Evolutionary conservation across 2,888 invertebrate species (phyloP).

Genomic region (Ochropleura plecta): DNA sequence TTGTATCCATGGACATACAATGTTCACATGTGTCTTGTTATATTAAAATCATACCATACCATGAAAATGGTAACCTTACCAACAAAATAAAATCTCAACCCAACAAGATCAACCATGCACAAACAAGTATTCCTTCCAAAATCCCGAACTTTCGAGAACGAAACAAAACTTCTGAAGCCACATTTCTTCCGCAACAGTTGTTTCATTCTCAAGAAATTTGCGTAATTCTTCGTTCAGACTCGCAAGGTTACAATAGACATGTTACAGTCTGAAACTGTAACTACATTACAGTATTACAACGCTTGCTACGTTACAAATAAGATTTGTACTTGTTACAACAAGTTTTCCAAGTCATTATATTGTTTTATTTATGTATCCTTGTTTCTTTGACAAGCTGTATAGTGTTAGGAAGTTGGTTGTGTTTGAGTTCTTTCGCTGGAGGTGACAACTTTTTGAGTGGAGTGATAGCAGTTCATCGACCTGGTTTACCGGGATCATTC

Average conservation of each 20-base stretch:
- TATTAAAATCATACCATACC: too few species aligned
- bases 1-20: too few species aligned
- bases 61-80: too few species aligned
- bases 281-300: conserved; percentile 47
- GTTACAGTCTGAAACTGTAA: conserved; percentile 53
- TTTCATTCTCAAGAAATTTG: conserved; percentile 50
- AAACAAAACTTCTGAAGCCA: conserved; percentile 39
- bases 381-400: conserved; percentile 49
- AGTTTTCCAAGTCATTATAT: conserved; percentile 56
- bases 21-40: too few species aligned
- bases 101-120: background rate
- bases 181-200: conserved; percentile 45
- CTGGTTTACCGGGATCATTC: too few species aligned
- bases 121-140: conserved; percentile 22
- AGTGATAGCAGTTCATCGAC: background rate
- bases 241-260: conserved; percentile 40
- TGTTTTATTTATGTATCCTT: conserved; percentile 57
- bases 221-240: conserved; percentile 54
- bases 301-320: conserved; percentile 62
- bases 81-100: conserved; percentile 7
- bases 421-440: conserved; percentile 8
- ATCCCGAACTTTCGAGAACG: conserved; percentile 7
- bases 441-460: background rate
- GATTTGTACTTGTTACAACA: conserved; percentile 59
- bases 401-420: conserved; percentile 34